Evolutionary conservation across 1,140 invertebrate species (phyloP).

Genomic region (Ericerus pela): DNA sequence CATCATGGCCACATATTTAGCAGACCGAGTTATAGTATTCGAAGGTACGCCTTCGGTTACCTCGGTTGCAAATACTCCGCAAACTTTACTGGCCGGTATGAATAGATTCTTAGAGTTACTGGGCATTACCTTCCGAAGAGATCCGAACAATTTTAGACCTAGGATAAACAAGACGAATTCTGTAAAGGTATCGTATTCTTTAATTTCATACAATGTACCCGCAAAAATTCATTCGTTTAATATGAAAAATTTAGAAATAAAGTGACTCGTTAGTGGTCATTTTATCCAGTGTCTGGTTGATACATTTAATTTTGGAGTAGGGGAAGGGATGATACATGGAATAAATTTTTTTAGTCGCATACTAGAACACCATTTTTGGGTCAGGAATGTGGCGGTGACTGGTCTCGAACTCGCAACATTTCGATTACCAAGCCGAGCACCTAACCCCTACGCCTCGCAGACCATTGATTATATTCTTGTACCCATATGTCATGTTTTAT

Average conservation of each 20-base stretch:
- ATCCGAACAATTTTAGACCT: conserved; percentile 96
- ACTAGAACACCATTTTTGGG: no score
- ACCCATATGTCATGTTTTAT: no score
- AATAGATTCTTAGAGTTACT: conserved; percentile 93
- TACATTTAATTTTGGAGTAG: no score
- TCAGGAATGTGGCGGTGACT: no score
- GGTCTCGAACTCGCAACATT: no score
- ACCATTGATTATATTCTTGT: no score
- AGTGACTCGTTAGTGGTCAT: neutral
- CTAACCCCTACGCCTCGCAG: no score
- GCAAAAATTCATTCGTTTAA: neutral
- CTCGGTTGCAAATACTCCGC: conserved; percentile 80
- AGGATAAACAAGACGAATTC: conserved; percentile 95
- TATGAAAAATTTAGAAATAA: neutral
- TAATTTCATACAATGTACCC: neutral
- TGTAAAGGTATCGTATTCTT: conserved; percentile 57
- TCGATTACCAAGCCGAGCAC: no score
- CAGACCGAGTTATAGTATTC: conserved; percentile 97
- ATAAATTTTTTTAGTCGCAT: no score
- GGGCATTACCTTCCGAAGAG: conserved; percentile 94
- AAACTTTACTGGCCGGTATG: conserved; percentile 93
- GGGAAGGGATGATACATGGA: no score
- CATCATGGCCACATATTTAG: conserved; percentile 99
- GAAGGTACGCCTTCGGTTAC: conserved; percentile 81
- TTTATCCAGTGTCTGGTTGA: neutral